A percentile compares a stretch with the other conserved stretches of the same genome.
phyloP scores from a whole-genome alignment of 2,797 vertebrate genomes.

The Danionella dracula region DNA sequence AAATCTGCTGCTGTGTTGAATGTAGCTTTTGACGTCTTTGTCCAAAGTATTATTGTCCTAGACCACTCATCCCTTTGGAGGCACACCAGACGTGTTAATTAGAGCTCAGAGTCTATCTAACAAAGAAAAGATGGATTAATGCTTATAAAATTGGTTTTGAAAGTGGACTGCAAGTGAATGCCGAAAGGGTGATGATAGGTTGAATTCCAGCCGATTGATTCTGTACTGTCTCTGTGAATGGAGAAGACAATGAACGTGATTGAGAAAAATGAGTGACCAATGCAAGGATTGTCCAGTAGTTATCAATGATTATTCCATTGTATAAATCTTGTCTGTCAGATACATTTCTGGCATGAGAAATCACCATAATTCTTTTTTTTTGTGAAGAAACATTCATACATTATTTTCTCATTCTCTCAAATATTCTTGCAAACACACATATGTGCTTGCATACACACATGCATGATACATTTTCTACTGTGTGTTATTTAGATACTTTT shows the following conservation, averaged over 20 bases:
- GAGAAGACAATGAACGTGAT: constrained; percentile 21
- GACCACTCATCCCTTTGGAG: constrained; percentile 28
- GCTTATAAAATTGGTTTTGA: constrained; percentile 6
- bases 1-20: constrained; percentile 12
- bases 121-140: constrained; percentile 3
- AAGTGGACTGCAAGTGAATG: neutral
- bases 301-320: constrained; percentile 33
- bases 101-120: constrained; percentile 14
- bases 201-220: neutral
- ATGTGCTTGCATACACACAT: too few relatives aligned
- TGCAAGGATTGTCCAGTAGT: constrained; percentile 9
- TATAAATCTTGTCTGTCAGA: constrained; percentile 7
- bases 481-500: too few relatives aligned
- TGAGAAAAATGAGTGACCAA: constrained; percentile 22
- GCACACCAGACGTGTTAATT: constrained; percentile 23
- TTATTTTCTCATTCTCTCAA: too few relatives aligned
- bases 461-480: too few relatives aligned
- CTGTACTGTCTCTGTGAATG: too few relatives aligned
- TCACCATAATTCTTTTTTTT: too few relatives aligned
- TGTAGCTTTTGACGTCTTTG: constrained; percentile 12
- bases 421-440: too few relatives aligned
- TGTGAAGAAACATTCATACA: too few relatives aligned
- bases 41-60: constrained; percentile 35
- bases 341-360: neutral
- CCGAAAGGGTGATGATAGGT: neutral